Base-by-base conservation (phyloP, 2,888 invertebrate genomes). In the Amiota communis region DNA sequence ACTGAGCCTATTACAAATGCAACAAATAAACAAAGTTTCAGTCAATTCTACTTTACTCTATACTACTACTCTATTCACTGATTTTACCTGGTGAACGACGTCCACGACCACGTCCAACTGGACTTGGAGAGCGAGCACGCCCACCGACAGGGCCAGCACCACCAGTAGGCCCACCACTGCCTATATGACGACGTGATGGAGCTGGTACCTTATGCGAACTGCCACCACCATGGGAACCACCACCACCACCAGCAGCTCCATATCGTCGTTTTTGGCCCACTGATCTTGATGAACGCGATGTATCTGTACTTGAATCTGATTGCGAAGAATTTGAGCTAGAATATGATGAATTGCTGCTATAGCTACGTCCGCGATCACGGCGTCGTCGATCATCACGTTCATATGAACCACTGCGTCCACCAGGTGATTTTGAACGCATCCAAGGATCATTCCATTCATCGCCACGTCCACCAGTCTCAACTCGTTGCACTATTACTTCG, bases 371-470 rank as follows among this genome's bases (percentile, higher is more conserved):
- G 63, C 90, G 89, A 77, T 87, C 88, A 1, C 88, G 85, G 0
- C 87, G 85, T 1, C 88, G 81, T 57, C 88, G 87, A 3, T 88
- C 89, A 1, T 84, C 85, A 2, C 86, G 86, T 20, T 87, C 87
- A 15, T 87, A 87, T 0, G 87, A 89, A 2, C 77, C 75, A 15
- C 87, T 87, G 8, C 89, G 86, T 1, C 93, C 91, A 88, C 90
- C 88, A 0, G 93, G 93, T 4, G 93, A 93, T 81, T 94, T 94
- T 3, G 93, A 92, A 49, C 94, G 90, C 94, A 96, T 96, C 98
- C 98, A 98, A 0, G 98, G 98, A 91, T 98, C 98, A 61, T 95
- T 95, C 97, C 98, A 98, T 84, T 97, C 97, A 87, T 98, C 97
- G 0, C 93, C 95, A 61, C 93, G 92, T 71, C 88, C 91, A 88